These are phyloP conservation scores for Sander vitreus DNA, from an alignment of 2,113 vertebrate species.

Conservation along the genomic window DNA sequence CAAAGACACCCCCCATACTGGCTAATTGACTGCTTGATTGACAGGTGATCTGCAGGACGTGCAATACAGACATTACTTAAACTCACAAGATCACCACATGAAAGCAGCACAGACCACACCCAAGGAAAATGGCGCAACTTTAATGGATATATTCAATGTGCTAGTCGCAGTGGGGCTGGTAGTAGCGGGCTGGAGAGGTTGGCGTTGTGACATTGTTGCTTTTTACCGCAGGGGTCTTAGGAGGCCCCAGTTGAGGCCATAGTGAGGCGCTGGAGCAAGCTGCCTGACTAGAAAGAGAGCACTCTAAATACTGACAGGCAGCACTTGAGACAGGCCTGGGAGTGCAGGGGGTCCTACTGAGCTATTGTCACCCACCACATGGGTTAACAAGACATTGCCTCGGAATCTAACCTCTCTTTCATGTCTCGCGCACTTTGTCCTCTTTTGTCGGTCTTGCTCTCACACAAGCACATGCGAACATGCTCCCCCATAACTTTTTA, in stretches of 20 bases:
- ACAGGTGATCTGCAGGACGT: constrained; percentile 40
- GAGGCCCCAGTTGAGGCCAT: constrained; percentile 63
- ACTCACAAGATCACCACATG: constrained; percentile 33
- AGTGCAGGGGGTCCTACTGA: constrained; percentile 74
- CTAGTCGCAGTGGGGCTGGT: constrained; percentile 35
- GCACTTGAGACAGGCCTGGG: constrained; percentile 76
- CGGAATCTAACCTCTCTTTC: constrained; percentile 68
- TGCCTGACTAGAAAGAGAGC: constrained; percentile 73
- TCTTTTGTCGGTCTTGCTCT: constrained; percentile 38
- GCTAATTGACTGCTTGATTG: constrained; percentile 47
- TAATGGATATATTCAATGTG: constrained; percentile 51
- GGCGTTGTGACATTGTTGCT: constrained; percentile 68
- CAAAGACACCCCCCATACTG: neutral
- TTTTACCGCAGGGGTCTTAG: constrained; percentile 56
- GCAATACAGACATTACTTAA: constrained; percentile 23
- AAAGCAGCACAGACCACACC: constrained; percentile 42
- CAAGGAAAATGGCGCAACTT: constrained; percentile 61
- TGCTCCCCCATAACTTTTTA: constrained; percentile 25
- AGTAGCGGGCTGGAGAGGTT: constrained; percentile 38
- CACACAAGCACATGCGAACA: constrained; percentile 13
- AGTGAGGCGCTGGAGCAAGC: constrained; percentile 59
- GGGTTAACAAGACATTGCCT: constrained; percentile 76
- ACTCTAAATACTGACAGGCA: constrained; percentile 76
- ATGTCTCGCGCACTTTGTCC: constrained; percentile 46
- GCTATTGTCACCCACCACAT: constrained; percentile 69